Evolutionary conservation across 2,888 invertebrate genomes (phyloP), one percentile per base, ranked within the genome.

Genomic region (Dromius quadrimaculatus): DNA sequence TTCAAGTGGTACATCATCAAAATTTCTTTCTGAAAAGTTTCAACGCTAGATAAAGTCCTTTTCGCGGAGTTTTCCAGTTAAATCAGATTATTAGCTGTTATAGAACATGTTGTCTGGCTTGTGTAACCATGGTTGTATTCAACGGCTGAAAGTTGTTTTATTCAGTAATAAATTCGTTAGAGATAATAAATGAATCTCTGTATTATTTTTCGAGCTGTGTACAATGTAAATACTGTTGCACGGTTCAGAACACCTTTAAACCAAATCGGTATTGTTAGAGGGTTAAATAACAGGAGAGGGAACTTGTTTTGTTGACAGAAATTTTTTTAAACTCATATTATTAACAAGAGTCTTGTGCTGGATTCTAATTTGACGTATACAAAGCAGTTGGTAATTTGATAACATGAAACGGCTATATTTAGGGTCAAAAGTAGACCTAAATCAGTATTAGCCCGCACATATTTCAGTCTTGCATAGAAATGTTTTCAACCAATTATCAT

Each of bases 401-500:
- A 41, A 41, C 41, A 15, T 41, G 41, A 41, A 41, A 41, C 41
- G 41, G 15, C 15, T 2, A 17, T 41, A 41, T 15, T 41, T 41
- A 41, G 41, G 41, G 41, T 41, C 41, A 41, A 41, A 41, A 41
- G 41, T 41, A 41, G 41, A 54, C 50, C 50, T 54, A 54, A 54
- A 54, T 54, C 50, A 54, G 50, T 23, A 54, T 54, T 54, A 54
- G 50, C 50, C 50, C 23, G 5, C 50, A 15, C 50, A 54, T 54
- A 54, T 54, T 54, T 54, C 50, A 54, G 50, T 2, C 28, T 19
- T 19, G 38, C 59, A 59, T 38, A 59, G 59, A 66, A 66, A 66
- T 66, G 54, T 66, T 66, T 66, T 66, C 66, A 66, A 65, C 66
- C 66, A 66, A 66, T 66, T 66, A 66, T 66, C 66, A 66, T 66